Evolutionary conservation across 2,113 vertebrate species (phyloP).

Genomic region (Podocnemis expansa): DNA sequence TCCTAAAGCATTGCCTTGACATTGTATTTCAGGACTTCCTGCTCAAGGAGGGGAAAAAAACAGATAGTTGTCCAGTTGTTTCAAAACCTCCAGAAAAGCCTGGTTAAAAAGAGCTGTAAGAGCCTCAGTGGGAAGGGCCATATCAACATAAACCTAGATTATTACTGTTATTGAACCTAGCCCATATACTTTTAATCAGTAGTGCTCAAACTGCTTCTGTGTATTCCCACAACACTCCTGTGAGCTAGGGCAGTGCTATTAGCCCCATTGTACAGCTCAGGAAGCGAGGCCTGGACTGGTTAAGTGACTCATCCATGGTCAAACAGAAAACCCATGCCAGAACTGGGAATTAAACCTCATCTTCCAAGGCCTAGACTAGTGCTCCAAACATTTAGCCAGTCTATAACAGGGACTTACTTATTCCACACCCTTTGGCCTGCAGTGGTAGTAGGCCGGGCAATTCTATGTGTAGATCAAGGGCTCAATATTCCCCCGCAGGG

Average conservation of each 20-base stretch:
- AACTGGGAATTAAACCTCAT: background rate
- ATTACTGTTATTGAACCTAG: background rate
- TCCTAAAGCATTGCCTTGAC: background rate
- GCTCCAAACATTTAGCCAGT: background rate
- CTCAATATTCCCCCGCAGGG: background rate
- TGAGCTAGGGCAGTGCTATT: background rate
- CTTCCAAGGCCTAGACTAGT: background rate
- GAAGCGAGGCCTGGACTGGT: too few species aligned
- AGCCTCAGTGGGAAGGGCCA: background rate
- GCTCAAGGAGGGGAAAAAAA: background rate
- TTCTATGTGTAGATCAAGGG: background rate
- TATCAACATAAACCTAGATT: background rate
- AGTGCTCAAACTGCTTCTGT: background rate
- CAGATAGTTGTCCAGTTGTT: background rate
- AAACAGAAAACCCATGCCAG: background rate
- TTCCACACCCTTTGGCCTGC: background rate
- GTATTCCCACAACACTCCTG: background rate
- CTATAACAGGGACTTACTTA: rapidly evolving
- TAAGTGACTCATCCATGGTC: background rate
- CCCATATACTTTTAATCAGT: background rate
- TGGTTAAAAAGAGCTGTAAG: background rate
- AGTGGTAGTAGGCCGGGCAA: background rate
- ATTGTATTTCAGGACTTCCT: background rate
- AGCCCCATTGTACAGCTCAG: background rate
- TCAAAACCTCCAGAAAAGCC: background rate